These are phyloP conservation scores for Phymorhynchus buccinoides DNA, from an alignment of 1,140 invertebrate species.

Conservation along the genomic window DNA sequence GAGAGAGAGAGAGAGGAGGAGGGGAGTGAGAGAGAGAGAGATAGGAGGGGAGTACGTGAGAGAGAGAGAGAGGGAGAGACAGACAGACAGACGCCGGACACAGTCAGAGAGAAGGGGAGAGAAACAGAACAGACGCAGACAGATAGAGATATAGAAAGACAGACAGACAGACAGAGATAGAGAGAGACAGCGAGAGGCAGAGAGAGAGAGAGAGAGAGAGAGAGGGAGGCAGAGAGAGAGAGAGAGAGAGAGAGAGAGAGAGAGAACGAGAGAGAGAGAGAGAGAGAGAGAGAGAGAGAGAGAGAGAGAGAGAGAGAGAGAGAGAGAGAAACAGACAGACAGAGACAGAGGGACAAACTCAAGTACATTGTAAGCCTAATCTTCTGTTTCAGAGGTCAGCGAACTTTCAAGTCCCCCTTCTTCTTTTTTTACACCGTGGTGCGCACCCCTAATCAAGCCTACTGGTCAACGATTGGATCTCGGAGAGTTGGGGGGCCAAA, in stretches of 20 bases:
- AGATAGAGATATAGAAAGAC: neutral
- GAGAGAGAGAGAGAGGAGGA: neutral
- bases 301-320: conserved; percentile 7
- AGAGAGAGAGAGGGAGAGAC: no score
- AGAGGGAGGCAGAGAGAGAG: neutral
- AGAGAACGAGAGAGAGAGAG: neutral
- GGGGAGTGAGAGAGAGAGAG: neutral
- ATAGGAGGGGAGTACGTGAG: neutral
- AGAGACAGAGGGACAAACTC: neutral
- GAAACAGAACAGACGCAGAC: neutral
- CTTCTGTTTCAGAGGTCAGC: neutral
- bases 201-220: conserved; percentile 16
- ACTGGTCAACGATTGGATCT: neutral
- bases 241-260: neutral
- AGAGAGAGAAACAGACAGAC: conserved; percentile 3
- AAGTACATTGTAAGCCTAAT: neutral
- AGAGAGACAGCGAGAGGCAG: neutral
- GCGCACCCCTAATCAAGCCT: neutral
- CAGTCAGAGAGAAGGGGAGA: neutral
- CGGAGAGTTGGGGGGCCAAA: neutral
- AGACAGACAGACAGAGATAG: neutral
- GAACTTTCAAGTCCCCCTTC: neutral
- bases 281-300: neutral
- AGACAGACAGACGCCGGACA: neutral
- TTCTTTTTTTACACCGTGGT: neutral